Base-by-base conservation (phyloP, 2,113 vertebrate genomes). In the Carlito syrichta region DNA sequence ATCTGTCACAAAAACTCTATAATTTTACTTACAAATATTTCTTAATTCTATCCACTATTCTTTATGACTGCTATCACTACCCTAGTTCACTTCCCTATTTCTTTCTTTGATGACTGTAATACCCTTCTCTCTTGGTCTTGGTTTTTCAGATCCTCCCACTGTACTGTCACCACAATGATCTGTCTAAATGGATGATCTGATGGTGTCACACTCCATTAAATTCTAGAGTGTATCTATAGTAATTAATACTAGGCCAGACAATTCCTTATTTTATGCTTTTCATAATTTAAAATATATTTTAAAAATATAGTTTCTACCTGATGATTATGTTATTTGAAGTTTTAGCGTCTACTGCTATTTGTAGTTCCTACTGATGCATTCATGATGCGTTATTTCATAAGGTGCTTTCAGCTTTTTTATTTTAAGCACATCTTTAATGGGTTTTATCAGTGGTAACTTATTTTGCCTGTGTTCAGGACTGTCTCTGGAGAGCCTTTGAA, bases 1-100 rank as follows among this genome's bases (percentile, higher is more conserved):
- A 30, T 22, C 48, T 87, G 76, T 95, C 22, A 73, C 45, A 25
- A 87, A n/a, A 27, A 32, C 12, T 73, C 40, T 68, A 5, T 9
- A 38, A 82, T 71, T 82, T 89, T 89, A 48, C 71, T 86, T 85
- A 85, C 79, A 89, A 95, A 83, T 95, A 66, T 9, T 85, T 85
- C 35, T 66, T 79, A 32, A 45, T 93, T 95, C 48, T 87, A 40
- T 74, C 54, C 58, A 9, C 60, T 63, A 11, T 45, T 78, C 63
- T 63, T 78, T 77, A 54, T 86, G 45, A 69, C 76, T 86, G 16
- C 35, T 17, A 3, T 74, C 23, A 30, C 35, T 68, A 23, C 11
- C 25, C 4, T 56, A 4, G 8, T 56, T 87, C 50, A 38, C 27
- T 63, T 30, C 30, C 38, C 40, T 35, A 0, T 93, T 85, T 89